Evolutionary conservation across 2,113 vertebrate genomes (phyloP).

Genomic region (Ailuropoda melanoleuca): DNA sequence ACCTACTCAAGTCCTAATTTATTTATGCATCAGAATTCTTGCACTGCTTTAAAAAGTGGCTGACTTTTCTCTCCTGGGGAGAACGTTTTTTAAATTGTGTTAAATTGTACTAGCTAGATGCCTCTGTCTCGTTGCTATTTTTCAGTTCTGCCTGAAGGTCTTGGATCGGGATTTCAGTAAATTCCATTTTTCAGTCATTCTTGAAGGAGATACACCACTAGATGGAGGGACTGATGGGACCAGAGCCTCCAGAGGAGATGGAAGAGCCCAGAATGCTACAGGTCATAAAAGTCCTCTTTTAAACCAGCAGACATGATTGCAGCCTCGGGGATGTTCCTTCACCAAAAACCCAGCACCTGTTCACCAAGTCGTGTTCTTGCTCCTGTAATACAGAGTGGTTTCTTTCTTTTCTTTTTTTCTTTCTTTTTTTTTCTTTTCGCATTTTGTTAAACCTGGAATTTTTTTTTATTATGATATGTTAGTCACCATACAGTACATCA

Average conservation of each 20-base stretch:
- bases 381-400: not conserved
- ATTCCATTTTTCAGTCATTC: not conserved
- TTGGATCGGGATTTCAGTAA: not conserved
- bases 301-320: not conserved
- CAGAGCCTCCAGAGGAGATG: not conserved
- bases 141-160: conserved; percentile 55
- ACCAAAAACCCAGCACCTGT: not conserved
- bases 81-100: not conserved
- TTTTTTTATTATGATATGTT: no score
- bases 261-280: not conserved
- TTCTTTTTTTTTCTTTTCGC: no score
- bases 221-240: not conserved
- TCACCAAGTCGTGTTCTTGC: not conserved
- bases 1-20: conserved; percentile 75
- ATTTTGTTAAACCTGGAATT: no score
- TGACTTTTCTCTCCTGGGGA: not conserved
- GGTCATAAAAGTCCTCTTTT: not conserved
- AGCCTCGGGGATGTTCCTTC: not conserved
- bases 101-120: not conserved
- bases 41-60: conserved; percentile 29
- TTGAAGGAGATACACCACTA: not conserved
- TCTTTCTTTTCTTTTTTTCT: not conserved
- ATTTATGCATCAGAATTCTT: conserved; percentile 76
- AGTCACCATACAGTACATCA: no score
- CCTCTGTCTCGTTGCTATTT: conserved; percentile 64